Evolutionary conservation across 1,140 invertebrate species (phyloP).

Genomic region (Aphelenchoides besseyi): DNA sequence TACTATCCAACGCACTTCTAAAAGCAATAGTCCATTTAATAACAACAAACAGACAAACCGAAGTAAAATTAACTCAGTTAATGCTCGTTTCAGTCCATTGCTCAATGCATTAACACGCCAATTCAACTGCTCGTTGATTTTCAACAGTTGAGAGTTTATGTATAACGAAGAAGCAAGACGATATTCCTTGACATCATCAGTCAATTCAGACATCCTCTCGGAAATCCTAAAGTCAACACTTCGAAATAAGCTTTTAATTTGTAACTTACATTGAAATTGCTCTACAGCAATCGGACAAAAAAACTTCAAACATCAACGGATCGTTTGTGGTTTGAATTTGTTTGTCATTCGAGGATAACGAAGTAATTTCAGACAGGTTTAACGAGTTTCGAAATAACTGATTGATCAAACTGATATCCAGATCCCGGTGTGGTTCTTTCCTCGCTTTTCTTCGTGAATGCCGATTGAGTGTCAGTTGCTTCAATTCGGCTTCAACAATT

Average conservation of each 20-base stretch:
- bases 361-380: too few species aligned
- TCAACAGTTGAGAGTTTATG: background rate
- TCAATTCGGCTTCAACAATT: background rate
- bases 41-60: conserved; percentile 8
- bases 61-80: background rate
- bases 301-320: background rate
- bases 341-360: background rate
- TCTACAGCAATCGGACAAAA: background rate
- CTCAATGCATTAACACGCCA: conserved; percentile 13
- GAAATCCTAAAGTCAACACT: background rate
- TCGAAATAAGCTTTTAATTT: background rate
- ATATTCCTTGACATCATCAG: conserved; percentile 12
- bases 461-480: conserved; percentile 5
- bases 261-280: background rate
- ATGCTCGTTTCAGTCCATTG: background rate
- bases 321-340: background rate
- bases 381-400: too few species aligned
- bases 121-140: conserved; percentile 4
- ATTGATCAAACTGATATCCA: background rate
- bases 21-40: background rate
- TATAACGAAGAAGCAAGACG: background rate
- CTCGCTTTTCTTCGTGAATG: background rate
- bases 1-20: conserved; percentile 17
- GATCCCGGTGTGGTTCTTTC: background rate
- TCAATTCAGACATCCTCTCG: background rate